A percentile compares a stretch with the other conserved stretches of the same genome.
These are phyloP conservation scores for Ichneumoninae sp. DNA, from an alignment of 2,888 invertebrate genomes.

Conservation along the genomic window DNA sequence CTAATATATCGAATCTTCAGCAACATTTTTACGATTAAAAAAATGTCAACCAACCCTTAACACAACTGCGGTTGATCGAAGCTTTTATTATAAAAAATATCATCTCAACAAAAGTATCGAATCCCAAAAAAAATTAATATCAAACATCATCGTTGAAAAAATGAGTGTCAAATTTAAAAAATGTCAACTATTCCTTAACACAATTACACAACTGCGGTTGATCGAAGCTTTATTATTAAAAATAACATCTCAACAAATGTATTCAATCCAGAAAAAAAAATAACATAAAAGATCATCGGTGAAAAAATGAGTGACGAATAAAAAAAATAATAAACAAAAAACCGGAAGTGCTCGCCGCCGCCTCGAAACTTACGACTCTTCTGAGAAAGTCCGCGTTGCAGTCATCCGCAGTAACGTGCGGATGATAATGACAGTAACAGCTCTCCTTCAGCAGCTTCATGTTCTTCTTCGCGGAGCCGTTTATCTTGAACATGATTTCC, in stretches of 20 bases:
- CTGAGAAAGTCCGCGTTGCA: conserved; percentile 95
- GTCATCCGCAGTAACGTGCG: conserved; percentile 93
- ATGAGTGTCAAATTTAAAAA: not conserved
- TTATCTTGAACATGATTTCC: conserved; percentile 82
- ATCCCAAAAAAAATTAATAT: not conserved
- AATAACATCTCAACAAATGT: no score
- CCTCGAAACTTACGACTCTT: conserved; percentile 88
- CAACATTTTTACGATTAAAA: no score
- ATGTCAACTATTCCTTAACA: no score
- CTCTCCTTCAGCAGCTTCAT: conserved; percentile 83
- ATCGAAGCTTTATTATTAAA: no score
- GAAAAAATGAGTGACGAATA: not conserved
- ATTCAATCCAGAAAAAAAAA: not conserved
- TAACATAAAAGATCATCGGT: not conserved
- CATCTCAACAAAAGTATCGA: no score
- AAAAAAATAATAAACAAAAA: not conserved
- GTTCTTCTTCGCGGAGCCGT: conserved; percentile 81
- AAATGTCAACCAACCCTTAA: no score
- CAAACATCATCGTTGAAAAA: not conserved
- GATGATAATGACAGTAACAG: conserved; percentile 89
- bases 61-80: no score
- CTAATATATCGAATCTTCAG: no score
- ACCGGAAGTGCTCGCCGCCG: conserved; percentile 9
- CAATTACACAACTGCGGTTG: no score
- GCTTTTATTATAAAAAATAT: no score